These are phyloP conservation scores for Haemorhous mexicanus DNA, from an alignment of 2,113 vertebrate species.

Conservation along the genomic window DNA sequence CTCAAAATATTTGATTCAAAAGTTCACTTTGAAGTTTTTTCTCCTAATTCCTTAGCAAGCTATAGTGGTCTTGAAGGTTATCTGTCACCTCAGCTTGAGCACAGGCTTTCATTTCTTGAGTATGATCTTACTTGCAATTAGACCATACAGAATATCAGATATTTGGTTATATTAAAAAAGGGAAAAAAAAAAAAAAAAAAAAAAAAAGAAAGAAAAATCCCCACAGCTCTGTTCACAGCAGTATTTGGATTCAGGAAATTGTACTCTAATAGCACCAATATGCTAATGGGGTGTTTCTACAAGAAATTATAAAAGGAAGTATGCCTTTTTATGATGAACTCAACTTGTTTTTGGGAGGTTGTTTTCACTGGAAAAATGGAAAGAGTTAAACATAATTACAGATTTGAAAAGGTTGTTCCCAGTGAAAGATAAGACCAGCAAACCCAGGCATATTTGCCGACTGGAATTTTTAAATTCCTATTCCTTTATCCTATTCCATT, in stretches of 20 bases:
- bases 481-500: neutral
- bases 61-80: neutral
- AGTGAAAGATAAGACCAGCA: neutral
- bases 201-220: accelerated
- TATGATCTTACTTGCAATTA: neutral
- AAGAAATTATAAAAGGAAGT: neutral
- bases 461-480: neutral
- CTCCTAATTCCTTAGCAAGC: neutral
- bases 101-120: neutral
- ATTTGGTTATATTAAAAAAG: neutral
- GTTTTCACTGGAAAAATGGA: neutral
- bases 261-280: neutral
- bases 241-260: neutral
- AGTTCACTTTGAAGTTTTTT: neutral
- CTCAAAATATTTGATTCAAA: constrained; percentile 17
- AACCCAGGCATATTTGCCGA: neutral
- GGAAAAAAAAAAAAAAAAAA: accelerated
- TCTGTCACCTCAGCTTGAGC: neutral
- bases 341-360: neutral
- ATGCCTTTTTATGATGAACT: neutral
- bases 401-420: neutral
- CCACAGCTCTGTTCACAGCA: neutral
- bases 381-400: neutral
- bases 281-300: neutral
- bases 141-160: neutral